phyloP scores from a whole-genome alignment of 2,888 invertebrate genomes.

The Scaptomyza flava region DNA sequence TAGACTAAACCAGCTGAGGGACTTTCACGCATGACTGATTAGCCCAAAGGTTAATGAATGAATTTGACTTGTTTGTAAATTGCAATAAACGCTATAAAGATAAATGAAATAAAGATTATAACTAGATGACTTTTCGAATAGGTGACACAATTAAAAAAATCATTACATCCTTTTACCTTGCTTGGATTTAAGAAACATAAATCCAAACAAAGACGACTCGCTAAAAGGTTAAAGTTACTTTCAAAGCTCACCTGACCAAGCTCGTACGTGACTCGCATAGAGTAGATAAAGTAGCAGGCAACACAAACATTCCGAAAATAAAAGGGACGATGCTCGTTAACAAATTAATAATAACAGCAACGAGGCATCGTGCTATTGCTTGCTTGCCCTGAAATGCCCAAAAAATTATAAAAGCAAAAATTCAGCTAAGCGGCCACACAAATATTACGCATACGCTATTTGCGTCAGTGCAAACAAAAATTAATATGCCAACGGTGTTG shows the following conservation, averaged over 20 bases:
- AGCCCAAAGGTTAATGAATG: slow-evolving; percentile 15
- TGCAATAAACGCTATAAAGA: background rate
- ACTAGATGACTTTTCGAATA: background rate
- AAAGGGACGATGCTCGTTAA: slow-evolving; percentile 40
- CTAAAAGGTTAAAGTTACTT: slow-evolving; percentile 35
- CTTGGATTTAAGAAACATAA: slow-evolving; percentile 8
- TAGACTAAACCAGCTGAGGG: slow-evolving; percentile 17
- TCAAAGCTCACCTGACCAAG: slow-evolving; percentile 23
- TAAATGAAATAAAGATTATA: background rate
- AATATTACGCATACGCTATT: slow-evolving; percentile 47
- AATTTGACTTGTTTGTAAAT: background rate
- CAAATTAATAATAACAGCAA: slow-evolving; percentile 51
- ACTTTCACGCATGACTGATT: slow-evolving; percentile 31
- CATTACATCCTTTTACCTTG: background rate
- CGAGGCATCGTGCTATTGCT: background rate
- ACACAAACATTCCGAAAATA: background rate
- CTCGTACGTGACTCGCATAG: slow-evolving; percentile 50
- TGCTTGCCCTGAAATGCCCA: slow-evolving; percentile 5
- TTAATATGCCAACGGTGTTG: slow-evolving; percentile 72
- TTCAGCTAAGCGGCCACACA: slow-evolving; percentile 36
- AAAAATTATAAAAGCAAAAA: slow-evolving; percentile 40
- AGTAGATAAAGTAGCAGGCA: slow-evolving; percentile 16
- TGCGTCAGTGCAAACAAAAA: slow-evolving; percentile 32
- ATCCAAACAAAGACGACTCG: slow-evolving; percentile 13
- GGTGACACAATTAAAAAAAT: background rate